Conservation (phyloP, 2,113 vertebrate species). For the Petroica traversi region DNA sequence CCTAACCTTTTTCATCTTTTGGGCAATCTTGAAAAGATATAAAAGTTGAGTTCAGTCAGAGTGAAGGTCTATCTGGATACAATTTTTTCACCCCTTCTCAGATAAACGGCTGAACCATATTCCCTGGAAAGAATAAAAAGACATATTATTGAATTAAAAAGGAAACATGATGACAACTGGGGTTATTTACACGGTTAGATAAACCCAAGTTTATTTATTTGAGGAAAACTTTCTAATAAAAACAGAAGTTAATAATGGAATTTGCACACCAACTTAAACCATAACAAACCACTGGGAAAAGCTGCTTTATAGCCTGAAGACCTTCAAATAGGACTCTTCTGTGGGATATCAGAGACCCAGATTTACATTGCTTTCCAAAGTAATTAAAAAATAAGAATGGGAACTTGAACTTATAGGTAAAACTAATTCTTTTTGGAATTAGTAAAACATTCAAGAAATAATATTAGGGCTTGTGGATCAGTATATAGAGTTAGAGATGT, state of each 20-base stretch:
- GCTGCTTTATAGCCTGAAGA: background rate
- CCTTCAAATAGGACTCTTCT: background rate
- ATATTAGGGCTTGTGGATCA: background rate
- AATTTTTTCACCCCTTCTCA: background rate
- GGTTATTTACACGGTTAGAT: background rate
- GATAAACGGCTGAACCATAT: background rate
- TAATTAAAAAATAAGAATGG: background rate
- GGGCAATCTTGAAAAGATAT: background rate
- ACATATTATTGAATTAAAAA: background rate
- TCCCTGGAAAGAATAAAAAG: background rate
- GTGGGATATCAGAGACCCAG: background rate
- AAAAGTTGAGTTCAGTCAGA: background rate
- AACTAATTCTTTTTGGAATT: background rate
- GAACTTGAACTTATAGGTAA: background rate
- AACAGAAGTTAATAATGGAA: background rate
- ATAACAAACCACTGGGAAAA: background rate
- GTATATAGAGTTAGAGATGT: background rate
- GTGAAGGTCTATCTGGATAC: background rate
- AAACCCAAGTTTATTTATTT: background rate
- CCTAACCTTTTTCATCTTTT: background rate
- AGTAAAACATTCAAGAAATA: background rate
- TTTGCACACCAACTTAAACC: background rate
- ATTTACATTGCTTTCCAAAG: background rate
- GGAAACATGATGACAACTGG: background rate
- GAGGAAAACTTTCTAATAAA: background rate